Percentiles rank a stretch among this genome's conserved stretches.
Evolutionary conservation across 2,113 vertebrate species (phyloP).

Genomic region (Turnix velox): DNA sequence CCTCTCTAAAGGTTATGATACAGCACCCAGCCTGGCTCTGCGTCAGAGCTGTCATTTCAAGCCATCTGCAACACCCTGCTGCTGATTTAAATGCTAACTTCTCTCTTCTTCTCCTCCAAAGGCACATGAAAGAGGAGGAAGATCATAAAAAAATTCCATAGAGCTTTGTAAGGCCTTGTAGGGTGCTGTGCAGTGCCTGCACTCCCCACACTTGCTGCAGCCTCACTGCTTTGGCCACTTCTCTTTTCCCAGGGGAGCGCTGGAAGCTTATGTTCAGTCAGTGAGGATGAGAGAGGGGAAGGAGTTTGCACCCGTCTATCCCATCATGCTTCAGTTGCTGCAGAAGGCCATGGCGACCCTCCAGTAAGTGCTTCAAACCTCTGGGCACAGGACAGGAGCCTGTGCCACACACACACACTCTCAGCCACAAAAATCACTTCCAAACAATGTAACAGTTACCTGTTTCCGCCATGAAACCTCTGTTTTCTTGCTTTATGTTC

Average conservation of each 20-base stretch:
- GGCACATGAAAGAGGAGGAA: neutral
- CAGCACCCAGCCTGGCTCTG: neutral
- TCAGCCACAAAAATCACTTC: neutral
- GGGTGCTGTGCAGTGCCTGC: neutral
- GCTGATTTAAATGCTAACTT: conserved; percentile 37
- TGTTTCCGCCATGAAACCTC: neutral
- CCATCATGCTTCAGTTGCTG: conserved; percentile 93
- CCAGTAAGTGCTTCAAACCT: conserved; percentile 4
- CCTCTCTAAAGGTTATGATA: conserved; percentile 8
- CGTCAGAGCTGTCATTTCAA: conserved; percentile 63
- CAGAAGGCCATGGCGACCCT: conserved; percentile 79
- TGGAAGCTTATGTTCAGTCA: conserved; percentile 94
- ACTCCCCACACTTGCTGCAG: accelerated
- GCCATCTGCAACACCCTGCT: conserved; percentile 43
- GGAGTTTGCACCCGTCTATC: conserved; percentile 93
- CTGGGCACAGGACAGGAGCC: too few species aligned
- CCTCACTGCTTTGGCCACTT: neutral
- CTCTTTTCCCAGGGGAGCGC: conserved; percentile 74
- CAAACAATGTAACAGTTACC: accelerated
- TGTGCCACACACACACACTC: accelerated
- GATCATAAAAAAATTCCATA: neutral
- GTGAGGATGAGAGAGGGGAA: conserved; percentile 89
- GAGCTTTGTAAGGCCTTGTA: neutral
- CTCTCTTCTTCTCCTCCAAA: neutral
- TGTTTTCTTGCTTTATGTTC: neutral